phyloP scores from a whole-genome alignment of 2,797 vertebrate genomes.

The Antennarius maculatus region DNA sequence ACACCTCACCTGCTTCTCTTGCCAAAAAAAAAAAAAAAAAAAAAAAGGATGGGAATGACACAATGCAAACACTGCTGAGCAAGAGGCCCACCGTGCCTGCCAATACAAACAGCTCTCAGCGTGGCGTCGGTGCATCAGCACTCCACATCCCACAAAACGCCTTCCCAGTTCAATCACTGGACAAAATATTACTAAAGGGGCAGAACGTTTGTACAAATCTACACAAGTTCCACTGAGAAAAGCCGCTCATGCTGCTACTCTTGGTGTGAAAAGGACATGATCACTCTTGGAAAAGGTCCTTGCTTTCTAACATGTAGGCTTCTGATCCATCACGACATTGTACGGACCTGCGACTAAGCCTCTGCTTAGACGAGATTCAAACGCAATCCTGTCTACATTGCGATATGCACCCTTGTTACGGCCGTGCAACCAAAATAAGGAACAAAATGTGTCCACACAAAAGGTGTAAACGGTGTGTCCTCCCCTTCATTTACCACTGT shows the following conservation, averaged over 20 bases:
- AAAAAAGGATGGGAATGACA: slow-evolving; percentile 37
- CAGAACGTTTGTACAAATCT: slow-evolving; percentile 42
- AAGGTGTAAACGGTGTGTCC: slow-evolving; percentile 15
- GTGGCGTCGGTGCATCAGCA: slow-evolving; percentile 34
- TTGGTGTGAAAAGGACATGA: slow-evolving; percentile 52
- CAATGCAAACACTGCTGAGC: slow-evolving; percentile 58
- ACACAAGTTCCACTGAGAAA: slow-evolving; percentile 40
- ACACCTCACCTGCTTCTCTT: slow-evolving; percentile 40
- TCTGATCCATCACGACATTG: slow-evolving; percentile 57
- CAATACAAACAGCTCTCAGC: slow-evolving; percentile 56
- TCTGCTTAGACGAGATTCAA: slow-evolving; percentile 57
- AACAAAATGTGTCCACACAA: slow-evolving; percentile 23
- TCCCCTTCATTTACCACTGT: slow-evolving; percentile 32
- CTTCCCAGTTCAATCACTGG: slow-evolving; percentile 45
- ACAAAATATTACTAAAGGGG: slow-evolving; percentile 36
- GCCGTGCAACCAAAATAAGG: slow-evolving; percentile 37
- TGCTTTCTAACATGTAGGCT: slow-evolving; percentile 60
- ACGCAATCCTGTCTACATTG: slow-evolving; percentile 48
- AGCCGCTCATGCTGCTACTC: slow-evolving; percentile 47
- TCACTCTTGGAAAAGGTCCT: slow-evolving; percentile 55
- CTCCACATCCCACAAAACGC: slow-evolving; percentile 23
- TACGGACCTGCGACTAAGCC: slow-evolving; percentile 56
- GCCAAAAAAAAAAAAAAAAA: slow-evolving; percentile 31
- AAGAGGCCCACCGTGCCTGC: slow-evolving; percentile 53
- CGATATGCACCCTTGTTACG: slow-evolving; percentile 36